Evolutionary conservation across 2,888 invertebrate genomes (phyloP), one percentile per base, ranked within the genome.

Genomic region (Petrolisthes cinctipes): DNA sequence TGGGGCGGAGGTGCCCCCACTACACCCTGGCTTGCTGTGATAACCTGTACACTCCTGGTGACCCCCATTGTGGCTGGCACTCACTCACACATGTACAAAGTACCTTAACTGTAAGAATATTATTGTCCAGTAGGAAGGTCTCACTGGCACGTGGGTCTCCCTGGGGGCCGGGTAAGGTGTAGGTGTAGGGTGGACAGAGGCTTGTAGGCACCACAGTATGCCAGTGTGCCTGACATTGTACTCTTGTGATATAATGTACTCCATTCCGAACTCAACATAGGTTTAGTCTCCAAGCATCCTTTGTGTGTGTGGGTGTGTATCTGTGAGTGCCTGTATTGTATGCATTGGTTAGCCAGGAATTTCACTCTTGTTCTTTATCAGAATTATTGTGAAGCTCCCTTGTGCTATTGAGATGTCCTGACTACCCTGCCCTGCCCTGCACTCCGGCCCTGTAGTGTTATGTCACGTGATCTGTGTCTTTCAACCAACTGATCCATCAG

Each of bases 11-110:
- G n/a, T 71, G 71, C 71, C 20, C 71, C 71, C 37, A 71, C 71
- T 4, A 80, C 81, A 86, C 87, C 83, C 83, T 87, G 87, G 87
- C 87, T 87, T 83, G 83, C 87, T 87, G 87, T 87, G 87, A 87
- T 87, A 87, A 87, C 83, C 68, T 78, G 78, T 80, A 80, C 68
- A 84, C 83, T 83, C 80, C 83, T 83, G 87, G 87, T 83, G 83
- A 84, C 80, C 80, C 83, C 83, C 86, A 86, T 68, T 86, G 81
- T 86, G 81, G 81, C 86, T 86, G 86, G 81, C 86, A 86, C 81
- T 87, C 83, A 84, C 79, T 83, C 81, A 78, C 87, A 87, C 78
- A 87, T 87, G 87, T 87, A 87, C 87, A 87, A 87, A 87, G 81
- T 82, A 82, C 66, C 61, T 83, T 79, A 83, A 87, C 80, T 84